A percentile compares a stretch with the other conserved stretches of the same genome.
Evolutionary conservation across 2,113 vertebrate species (phyloP).

Genomic region (Solenodon paradoxus): DNA sequence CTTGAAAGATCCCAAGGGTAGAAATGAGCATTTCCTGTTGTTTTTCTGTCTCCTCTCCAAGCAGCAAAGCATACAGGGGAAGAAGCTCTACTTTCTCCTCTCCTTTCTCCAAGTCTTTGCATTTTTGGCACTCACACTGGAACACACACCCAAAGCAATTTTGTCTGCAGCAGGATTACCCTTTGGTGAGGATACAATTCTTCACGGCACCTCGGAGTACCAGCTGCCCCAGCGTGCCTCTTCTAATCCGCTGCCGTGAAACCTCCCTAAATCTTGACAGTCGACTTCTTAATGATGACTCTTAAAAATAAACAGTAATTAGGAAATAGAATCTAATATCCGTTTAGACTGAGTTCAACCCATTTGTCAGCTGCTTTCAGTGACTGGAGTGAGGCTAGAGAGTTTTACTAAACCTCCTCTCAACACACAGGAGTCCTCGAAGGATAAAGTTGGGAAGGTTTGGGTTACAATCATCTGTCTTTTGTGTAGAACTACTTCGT

Average conservation of each 20-base stretch:
- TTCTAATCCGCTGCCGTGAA: not conserved
- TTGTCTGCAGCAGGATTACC: not conserved
- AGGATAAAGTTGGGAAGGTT: slow-evolving; percentile 10
- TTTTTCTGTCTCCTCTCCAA: slow-evolving; percentile 47
- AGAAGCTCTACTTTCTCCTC: slow-evolving; percentile 39
- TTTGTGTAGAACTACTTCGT: not conserved
- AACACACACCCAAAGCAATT: slow-evolving; percentile 49
- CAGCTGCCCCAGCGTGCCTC: not conserved
- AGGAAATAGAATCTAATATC: not conserved
- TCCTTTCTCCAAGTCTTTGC: slow-evolving; percentile 38
- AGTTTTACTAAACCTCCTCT: slow-evolving; percentile 2
- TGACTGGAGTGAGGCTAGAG: not conserved
- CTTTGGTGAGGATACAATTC: slow-evolving; percentile 10
- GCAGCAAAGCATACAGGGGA: slow-evolving; percentile 34
- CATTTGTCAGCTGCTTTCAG: not conserved
- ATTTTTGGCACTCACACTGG: slow-evolving; percentile 47
- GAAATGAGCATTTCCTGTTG: slow-evolving; percentile 52
- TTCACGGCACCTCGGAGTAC: not conserved
- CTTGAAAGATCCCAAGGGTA: slow-evolving; percentile 52
- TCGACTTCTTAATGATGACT: not conserved
- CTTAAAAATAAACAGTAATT: slow-evolving; percentile 5
- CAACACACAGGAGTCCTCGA: not conserved
- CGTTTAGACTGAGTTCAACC: not conserved
- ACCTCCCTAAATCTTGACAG: slow-evolving; percentile 4
- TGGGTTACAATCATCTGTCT: not conserved